Conservation (phyloP, 2,113 vertebrate species). For the Parotia lawesii region DNA sequence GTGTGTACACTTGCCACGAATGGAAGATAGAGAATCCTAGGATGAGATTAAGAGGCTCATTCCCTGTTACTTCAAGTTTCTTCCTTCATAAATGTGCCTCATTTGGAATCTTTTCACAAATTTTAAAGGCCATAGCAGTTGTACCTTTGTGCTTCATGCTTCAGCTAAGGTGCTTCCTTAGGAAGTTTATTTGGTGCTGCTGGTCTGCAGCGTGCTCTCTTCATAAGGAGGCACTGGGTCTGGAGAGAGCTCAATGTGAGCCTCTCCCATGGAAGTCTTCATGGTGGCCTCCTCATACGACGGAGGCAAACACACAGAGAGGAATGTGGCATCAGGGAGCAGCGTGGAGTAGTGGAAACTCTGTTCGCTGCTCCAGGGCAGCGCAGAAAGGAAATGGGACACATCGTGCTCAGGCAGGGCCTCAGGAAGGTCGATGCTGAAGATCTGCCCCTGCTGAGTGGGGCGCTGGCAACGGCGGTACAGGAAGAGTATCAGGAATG, state of each 20-base stretch:
- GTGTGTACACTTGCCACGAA: neutral
- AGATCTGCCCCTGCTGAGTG: constrained; percentile 71
- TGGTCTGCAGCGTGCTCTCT: constrained; percentile 3
- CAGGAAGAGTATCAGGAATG: constrained; percentile 75
- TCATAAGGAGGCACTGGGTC: constrained; percentile 45
- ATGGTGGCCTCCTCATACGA: constrained; percentile 85
- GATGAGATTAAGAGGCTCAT: neutral
- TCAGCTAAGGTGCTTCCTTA: neutral
- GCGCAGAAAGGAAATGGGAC: constrained; percentile 41
- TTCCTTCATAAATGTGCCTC: neutral
- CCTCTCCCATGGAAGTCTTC: constrained; percentile 60
- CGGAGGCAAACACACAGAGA: constrained; percentile 75
- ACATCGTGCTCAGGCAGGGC: neutral
- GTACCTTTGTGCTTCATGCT: neutral
- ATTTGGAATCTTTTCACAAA: neutral
- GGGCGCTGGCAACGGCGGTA: constrained; percentile 68
- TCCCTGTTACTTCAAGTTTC: neutral
- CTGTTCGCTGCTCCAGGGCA: constrained; percentile 61
- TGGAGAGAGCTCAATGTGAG: constrained; percentile 60
- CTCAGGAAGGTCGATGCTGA: constrained; percentile 80
- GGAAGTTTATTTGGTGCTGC: neutral
- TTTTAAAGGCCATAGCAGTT: constrained; percentile 31
- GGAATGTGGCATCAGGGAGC: constrained; percentile 65
- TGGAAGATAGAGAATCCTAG: neutral
- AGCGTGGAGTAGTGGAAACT: constrained; percentile 66